A percentile compares a stretch with the other conserved stretches of the same genome.
Conservation (phyloP, 2,888 invertebrate genomes). For the Taphrorychus bicolor region DNA sequence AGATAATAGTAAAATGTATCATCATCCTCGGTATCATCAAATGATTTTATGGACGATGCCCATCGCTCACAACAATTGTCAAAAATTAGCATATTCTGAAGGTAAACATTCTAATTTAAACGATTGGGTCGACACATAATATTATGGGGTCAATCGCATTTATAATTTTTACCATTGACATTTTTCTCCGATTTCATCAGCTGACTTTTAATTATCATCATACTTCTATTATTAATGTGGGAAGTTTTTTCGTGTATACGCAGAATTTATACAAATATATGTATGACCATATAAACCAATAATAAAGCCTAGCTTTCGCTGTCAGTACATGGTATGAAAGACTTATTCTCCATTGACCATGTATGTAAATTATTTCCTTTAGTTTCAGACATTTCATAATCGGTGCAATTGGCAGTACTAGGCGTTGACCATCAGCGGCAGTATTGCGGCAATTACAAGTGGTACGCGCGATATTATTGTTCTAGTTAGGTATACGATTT, state of each 20-base stretch:
- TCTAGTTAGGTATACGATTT: not conserved
- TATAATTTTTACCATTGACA: slow-evolving; percentile 42
- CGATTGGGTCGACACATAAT: slow-evolving; percentile 13
- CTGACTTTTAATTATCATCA: slow-evolving; percentile 10
- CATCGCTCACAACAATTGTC: too few relatives aligned
- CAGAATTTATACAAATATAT: not conserved
- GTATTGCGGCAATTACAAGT: not conserved
- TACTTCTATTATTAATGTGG: not conserved
- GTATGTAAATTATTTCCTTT: not conserved
- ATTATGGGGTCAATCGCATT: slow-evolving; percentile 41
- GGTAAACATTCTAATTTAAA: slow-evolving; percentile 40
- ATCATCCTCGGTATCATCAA: too few relatives aligned
- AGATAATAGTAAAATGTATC: too few relatives aligned
- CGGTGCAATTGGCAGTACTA: not conserved
- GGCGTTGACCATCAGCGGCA: not conserved
- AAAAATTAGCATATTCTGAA: slow-evolving; percentile 41
- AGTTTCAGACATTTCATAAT: not conserved
- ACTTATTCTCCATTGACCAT: not conserved
- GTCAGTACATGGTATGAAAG: not conserved
- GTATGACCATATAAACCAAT: not conserved
- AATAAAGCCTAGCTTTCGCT: not conserved
- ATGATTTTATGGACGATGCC: too few relatives aligned
- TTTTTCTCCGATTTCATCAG: slow-evolving; percentile 24
- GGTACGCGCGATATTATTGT: not conserved
- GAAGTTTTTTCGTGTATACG: not conserved